These are phyloP conservation scores for Pemphigus obesinymphae DNA, from an alignment of 1,140 invertebrate genomes.

Conservation along the genomic window DNA sequence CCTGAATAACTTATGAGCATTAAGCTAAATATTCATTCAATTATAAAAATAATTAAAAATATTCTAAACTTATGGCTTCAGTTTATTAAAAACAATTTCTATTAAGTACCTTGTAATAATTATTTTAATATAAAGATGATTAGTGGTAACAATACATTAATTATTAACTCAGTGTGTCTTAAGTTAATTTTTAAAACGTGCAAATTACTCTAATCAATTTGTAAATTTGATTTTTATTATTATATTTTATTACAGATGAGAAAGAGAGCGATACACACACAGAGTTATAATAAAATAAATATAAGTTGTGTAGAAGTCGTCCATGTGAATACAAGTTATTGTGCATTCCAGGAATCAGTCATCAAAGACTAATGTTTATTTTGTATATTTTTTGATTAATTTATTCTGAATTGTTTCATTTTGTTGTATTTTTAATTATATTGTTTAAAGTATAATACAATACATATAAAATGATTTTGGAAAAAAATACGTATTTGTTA, in stretches of 20 bases:
- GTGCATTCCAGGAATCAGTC: constrained; percentile 3
- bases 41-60: no score
- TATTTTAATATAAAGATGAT: no score
- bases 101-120: no score
- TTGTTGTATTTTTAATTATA: constrained; percentile 1
- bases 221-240: background rate
- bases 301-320: background rate
- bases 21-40: no score
- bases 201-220: no score
- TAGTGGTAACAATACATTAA: no score
- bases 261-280: background rate
- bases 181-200: no score
- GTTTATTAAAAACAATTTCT: no score
- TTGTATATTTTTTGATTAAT: constrained; percentile 2
- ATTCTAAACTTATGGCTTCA: no score
- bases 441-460: background rate
- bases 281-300: constrained; percentile 14
- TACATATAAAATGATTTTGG: background rate
- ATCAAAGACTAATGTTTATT: constrained; percentile 4
- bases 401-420: constrained; percentile 9
- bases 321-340: background rate
- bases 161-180: no score
- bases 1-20: no score
- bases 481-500: background rate
- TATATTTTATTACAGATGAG: constrained; percentile 7